A percentile compares a stretch with the other conserved stretches of the same genome.
Evolutionary conservation across 2,113 vertebrate genomes (phyloP).

Genomic region (Perca flavescens): DNA sequence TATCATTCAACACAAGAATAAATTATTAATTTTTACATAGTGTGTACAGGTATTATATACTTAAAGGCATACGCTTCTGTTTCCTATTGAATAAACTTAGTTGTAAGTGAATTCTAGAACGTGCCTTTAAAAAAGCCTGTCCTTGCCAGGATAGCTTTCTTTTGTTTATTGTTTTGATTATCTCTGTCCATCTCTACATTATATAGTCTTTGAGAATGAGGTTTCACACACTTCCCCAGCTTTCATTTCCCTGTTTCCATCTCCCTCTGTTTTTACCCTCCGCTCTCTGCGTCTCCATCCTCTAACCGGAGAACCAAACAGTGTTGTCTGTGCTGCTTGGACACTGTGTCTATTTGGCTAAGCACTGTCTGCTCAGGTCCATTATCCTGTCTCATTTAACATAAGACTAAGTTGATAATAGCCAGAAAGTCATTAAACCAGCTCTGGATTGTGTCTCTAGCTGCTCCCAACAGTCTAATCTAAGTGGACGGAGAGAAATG

Average conservation of each 20-base stretch:
- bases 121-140: neutral
- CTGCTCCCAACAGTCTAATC: slow-evolving; percentile 61
- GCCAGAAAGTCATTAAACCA: slow-evolving; percentile 54
- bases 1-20: neutral
- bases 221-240: slow-evolving; percentile 13
- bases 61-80: neutral
- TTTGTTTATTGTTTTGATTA: slow-evolving; percentile 4
- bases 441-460: slow-evolving; percentile 53
- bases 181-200: neutral
- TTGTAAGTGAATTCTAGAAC: neutral
- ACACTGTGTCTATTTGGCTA: slow-evolving; percentile 33
- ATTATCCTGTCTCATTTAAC: slow-evolving; percentile 68
- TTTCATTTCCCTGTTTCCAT: slow-evolving; percentile 30
- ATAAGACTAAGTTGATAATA: slow-evolving; percentile 58
- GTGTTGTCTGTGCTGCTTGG: slow-evolving; percentile 43
- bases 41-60: neutral
- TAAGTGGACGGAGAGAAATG: slow-evolving; percentile 53
- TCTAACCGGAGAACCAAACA: slow-evolving; percentile 57
- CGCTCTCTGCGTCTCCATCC: slow-evolving; percentile 29
- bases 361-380: slow-evolving; percentile 49
- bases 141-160: neutral
- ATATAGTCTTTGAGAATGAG: neutral
- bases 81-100: neutral
- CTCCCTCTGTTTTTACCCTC: slow-evolving; percentile 29
- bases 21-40: neutral